Percentiles rank a stretch among this genome's conserved stretches.
Evolutionary conservation across 2,797 vertebrate species (phyloP).

Genomic region (Pteropus rufus): DNA sequence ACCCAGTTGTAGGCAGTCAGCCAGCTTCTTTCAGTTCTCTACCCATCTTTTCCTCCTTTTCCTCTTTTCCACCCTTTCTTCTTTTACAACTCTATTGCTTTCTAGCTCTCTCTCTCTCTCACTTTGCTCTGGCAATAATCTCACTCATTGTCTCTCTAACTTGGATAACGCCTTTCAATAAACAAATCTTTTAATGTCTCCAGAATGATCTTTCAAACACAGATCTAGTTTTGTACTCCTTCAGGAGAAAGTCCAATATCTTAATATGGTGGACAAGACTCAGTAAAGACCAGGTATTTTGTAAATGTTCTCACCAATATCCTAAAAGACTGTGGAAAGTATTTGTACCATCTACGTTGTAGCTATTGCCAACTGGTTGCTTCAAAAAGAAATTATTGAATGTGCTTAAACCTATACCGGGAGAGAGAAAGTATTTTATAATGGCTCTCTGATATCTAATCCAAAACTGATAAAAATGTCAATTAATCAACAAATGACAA

Average conservation of each 20-base stretch:
- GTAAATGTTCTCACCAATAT: background rate
- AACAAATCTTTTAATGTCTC: background rate
- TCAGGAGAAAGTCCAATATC: background rate
- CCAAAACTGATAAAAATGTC: background rate
- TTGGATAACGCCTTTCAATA: background rate
- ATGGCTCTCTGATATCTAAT: background rate
- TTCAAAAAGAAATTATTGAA: constrained; percentile 7
- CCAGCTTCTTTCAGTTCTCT: background rate
- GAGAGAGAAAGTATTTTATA: background rate
- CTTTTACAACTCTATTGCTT: background rate
- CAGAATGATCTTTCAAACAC: background rate
- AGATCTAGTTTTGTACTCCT: background rate
- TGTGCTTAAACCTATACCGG: background rate
- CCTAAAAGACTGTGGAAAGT: background rate
- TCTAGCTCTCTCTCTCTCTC: background rate
- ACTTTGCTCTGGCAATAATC: background rate
- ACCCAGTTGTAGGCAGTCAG: background rate
- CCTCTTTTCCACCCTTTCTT: background rate
- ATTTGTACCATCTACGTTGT: background rate
- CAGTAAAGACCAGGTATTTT: background rate
- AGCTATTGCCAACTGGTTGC: background rate
- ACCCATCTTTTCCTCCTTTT: too few relatives aligned
- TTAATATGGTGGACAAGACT: background rate
- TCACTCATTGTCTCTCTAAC: background rate
- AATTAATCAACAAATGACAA: background rate